Base-by-base conservation (phyloP, 2,888 invertebrate genomes). In the Hylaea fasciaria region DNA sequence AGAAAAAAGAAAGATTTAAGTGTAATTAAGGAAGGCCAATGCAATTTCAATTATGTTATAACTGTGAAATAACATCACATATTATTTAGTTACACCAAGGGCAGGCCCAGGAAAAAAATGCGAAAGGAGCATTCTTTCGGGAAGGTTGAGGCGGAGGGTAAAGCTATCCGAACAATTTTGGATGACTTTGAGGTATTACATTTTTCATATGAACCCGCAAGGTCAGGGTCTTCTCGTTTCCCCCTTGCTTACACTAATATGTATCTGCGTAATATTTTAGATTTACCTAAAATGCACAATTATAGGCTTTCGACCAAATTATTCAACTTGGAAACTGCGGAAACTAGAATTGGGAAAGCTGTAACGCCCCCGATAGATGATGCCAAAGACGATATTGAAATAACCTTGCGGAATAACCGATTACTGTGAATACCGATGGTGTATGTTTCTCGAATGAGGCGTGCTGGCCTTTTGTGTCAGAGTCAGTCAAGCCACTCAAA, bases 1-100 rank as follows among this genome's bases (percentile, higher is more conserved):
- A 62, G 45, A 35, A 48, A 55, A 49, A 50, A 10, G 40, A 28
- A 45, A 51, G 52, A 51, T 58, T 50, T 41, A 60, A 59, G 29
- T 43, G 48, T 46, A 37, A 41, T 17, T 12, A 48, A 35, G 47
- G 14, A 51, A 13, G 29, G 46, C 14, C 51, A 48, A 57, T 50
- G 35, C 35, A 39, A 48, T 14, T 40, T 44, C 28, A n/a, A n/a
- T n/a, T n/a, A 53, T 49, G 35, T 28, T 56, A 39, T 40, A 28
- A n/a, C 28, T 40, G 28, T 8, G 22, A 39, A 39, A 39, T 12
- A 16, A 11, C 16, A 48, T 48, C 37, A 11, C 22, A 22, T 32
- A 9, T 4, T 32, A 32, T 32, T 10, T 32, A 32, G 9, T 32
- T 32, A 32, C 22, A 32, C 7, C 32, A 32, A 32, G 10, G 10